These are phyloP conservation scores for Spea bombifrons DNA, from an alignment of 2,113 vertebrate genomes.

Conservation along the genomic window DNA sequence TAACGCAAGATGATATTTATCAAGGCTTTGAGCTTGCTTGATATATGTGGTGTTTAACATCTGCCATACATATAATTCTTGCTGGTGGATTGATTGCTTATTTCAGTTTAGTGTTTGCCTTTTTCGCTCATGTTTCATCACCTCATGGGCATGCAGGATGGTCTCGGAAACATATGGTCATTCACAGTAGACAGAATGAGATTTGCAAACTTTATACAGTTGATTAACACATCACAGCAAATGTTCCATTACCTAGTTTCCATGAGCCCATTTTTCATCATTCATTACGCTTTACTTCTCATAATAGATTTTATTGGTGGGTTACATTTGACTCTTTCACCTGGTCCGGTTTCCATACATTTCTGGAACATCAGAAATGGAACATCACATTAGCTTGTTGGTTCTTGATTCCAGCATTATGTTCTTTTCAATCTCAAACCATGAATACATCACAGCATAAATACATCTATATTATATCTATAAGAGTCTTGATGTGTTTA, in stretches of 20 bases:
- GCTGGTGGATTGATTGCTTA: conserved; percentile 26
- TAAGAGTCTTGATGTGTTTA: too few species aligned
- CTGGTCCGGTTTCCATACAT: conserved; percentile 30
- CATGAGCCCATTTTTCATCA: conserved; percentile 25
- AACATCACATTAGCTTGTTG: not conserved
- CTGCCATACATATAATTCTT: conserved; percentile 33
- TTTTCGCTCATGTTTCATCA: conserved; percentile 39
- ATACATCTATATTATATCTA: too few species aligned
- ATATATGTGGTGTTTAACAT: conserved; percentile 18
- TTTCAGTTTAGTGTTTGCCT: conserved; percentile 39
- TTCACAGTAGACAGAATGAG: conserved; percentile 24
- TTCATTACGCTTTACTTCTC: conserved; percentile 19
- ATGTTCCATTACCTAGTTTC: conserved; percentile 37
- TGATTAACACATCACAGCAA: conserved; percentile 38
- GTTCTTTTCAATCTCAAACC: too few species aligned
- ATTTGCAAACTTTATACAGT: conserved; percentile 26
- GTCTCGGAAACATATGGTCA: conserved; percentile 41
- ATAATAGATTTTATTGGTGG: conserved; percentile 18
- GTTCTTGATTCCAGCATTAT: not conserved
- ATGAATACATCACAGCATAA: too few species aligned
- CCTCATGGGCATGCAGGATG: conserved; percentile 23
- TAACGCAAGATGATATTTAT: conserved; percentile 1
- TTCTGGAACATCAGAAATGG: conserved; percentile 2
- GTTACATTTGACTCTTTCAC: conserved; percentile 7
- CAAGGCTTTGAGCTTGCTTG: not conserved